These are phyloP conservation scores for Poecilia gillii DNA, from an alignment of 2,797 vertebrate species.

Conservation along the genomic window DNA sequence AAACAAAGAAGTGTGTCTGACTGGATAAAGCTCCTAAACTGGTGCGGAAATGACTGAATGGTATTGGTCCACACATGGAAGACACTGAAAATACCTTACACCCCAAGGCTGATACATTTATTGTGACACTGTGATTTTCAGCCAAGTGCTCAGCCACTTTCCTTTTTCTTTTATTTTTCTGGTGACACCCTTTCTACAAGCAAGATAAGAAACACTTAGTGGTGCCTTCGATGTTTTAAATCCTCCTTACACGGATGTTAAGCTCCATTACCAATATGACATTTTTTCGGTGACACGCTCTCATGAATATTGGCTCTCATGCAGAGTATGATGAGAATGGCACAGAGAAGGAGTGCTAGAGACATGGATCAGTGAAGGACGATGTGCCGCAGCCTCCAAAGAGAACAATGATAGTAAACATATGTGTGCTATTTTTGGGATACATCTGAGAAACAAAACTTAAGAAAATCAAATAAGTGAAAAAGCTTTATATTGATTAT, in stretches of 20 bases:
- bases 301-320: constrained; percentile 64
- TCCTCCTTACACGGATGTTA: constrained; percentile 57
- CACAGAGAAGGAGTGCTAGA: constrained; percentile 24
- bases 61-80: constrained; percentile 2
- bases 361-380: constrained; percentile 44
- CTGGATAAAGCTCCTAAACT: constrained; percentile 8
- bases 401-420: not conserved
- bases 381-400: constrained; percentile 33
- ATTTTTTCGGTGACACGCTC: constrained; percentile 35
- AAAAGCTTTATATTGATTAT: not conserved
- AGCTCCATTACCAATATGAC: constrained; percentile 61
- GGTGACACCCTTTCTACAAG: constrained; percentile 12
- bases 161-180: constrained; percentile 34
- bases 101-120: not conserved
- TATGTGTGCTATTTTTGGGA: constrained; percentile 4
- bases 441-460: not conserved
- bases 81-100: not conserved
- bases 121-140: constrained; percentile 2
- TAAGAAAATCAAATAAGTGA: not conserved
- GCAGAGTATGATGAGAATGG: constrained; percentile 25
- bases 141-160: constrained; percentile 16
- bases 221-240: constrained; percentile 50
- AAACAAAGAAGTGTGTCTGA: constrained; percentile 38
- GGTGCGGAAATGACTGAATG: not conserved
- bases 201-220: constrained; percentile 41